Evolutionary conservation across 2,113 vertebrate species (phyloP).

Genomic region (Ctenodactylus gundi): DNA sequence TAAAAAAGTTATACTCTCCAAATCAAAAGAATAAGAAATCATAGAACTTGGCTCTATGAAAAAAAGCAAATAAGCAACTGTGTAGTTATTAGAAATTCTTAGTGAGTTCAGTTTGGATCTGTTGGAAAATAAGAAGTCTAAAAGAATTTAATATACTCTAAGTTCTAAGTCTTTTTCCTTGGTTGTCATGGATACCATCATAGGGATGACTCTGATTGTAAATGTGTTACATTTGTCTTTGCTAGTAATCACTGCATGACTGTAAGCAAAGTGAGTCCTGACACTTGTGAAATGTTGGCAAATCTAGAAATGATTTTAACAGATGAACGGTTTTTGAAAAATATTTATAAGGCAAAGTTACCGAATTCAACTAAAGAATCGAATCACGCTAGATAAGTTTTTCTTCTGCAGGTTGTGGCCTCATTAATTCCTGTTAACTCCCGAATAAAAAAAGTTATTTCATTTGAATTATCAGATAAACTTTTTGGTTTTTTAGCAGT

Average conservation of each 20-base stretch:
- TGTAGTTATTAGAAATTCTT: neutral
- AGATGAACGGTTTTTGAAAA: neutral
- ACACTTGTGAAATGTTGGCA: neutral
- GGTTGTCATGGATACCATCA: slow-evolving; percentile 18
- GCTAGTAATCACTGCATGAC: neutral
- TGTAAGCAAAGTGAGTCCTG: neutral
- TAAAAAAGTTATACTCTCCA: neutral
- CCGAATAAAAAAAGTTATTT: neutral
- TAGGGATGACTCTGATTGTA: neutral
- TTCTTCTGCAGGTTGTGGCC: neutral
- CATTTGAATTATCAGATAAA: neutral
- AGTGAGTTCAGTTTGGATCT: slow-evolving; percentile 1
- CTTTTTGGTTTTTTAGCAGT: neutral
- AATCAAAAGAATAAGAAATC: neutral
- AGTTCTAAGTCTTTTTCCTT: neutral
- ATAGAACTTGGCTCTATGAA: neutral
- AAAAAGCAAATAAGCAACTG: neutral
- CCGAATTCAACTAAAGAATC: slow-evolving; percentile 13
- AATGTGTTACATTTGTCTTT: slow-evolving; percentile 16
- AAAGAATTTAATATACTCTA: neutral
- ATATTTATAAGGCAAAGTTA: slow-evolving; percentile 8
- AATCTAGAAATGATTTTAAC: slow-evolving; percentile 27
- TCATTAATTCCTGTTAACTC: slow-evolving; percentile 31
- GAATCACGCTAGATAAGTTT: neutral
- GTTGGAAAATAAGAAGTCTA: slow-evolving; percentile 4